These are phyloP conservation scores for Palythoa caribaeorum DNA, from an alignment of 92 coral and sea anemone species.

Conservation along the genomic window DNA sequence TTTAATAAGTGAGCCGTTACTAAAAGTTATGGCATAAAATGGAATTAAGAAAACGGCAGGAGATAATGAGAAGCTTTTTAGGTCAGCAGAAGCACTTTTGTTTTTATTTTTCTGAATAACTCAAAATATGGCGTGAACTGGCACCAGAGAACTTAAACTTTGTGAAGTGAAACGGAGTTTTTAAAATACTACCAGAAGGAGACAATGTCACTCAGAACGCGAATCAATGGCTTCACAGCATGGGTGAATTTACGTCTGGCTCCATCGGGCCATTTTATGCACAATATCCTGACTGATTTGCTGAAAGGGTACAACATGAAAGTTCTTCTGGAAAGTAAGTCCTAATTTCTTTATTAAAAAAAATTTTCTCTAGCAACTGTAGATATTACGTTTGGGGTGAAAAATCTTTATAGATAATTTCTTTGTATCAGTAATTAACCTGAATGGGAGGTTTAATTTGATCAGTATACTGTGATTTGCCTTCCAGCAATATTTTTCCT, in stretches of 20 bases:
- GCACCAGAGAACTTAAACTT: no score
- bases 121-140: no score
- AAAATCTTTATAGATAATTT: no score
- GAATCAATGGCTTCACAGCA: conserved; percentile 99
- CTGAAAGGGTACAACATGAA: conserved; percentile 99
- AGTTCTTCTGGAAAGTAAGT: conserved; percentile 94
- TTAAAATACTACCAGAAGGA: not conserved
- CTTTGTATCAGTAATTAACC: no score
- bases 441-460: no score
- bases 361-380: not conserved
- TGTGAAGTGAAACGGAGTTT: no score
- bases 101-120: not conserved
- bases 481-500: no score
- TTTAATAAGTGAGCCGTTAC: no score
- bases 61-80: not conserved
- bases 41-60: not conserved
- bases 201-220: conserved; percentile 85
- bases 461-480: no score
- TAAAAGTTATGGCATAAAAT: not conserved
- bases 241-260: conserved; percentile 96
- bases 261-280: conserved; percentile 93
- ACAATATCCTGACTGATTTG: conserved; percentile 88
- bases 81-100: not conserved
- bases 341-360: not conserved
- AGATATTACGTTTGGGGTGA: no score